phyloP scores from a whole-genome alignment of 2,113 vertebrate genomes.

The Mirounga angustirostris region DNA sequence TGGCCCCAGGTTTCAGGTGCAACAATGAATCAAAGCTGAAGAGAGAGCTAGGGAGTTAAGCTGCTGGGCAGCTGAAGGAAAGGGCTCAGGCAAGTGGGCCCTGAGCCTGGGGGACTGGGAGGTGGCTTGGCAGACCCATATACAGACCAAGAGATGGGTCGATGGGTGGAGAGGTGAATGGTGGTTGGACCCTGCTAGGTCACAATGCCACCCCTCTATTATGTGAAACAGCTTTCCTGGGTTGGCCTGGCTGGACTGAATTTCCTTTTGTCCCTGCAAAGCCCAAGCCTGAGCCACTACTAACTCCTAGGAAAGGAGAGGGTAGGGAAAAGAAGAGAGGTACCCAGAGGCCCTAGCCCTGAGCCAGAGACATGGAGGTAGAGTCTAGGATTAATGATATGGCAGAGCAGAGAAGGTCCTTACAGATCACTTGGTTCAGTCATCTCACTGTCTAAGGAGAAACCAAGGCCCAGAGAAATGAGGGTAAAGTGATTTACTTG shows the following conservation, averaged over 20 bases:
- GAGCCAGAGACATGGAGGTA: neutral
- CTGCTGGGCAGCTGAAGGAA: neutral
- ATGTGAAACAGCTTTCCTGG: neutral
- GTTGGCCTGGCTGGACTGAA: neutral
- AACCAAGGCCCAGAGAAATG: constrained; percentile 28
- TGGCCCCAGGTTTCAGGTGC: neutral
- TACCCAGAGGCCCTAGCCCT: neutral
- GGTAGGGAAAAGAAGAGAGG: neutral
- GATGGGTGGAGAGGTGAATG: neutral
- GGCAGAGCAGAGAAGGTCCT: neutral
- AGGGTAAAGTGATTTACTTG: neutral
- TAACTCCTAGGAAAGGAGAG: neutral
- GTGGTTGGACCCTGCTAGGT: neutral
- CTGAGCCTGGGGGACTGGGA: neutral
- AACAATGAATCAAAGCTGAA: constrained; percentile 51
- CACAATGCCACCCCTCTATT: neutral
- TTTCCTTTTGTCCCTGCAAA: neutral
- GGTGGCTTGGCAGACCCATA: neutral
- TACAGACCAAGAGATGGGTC: neutral
- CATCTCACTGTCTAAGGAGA: neutral
- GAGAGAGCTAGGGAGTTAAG: neutral
- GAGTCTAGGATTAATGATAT: neutral
- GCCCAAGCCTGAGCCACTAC: neutral
- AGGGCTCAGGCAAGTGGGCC: neutral
- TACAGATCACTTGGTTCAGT: neutral